Evolutionary conservation across 2,888 invertebrate species (phyloP).

Genomic region (Acheta domesticus): DNA sequence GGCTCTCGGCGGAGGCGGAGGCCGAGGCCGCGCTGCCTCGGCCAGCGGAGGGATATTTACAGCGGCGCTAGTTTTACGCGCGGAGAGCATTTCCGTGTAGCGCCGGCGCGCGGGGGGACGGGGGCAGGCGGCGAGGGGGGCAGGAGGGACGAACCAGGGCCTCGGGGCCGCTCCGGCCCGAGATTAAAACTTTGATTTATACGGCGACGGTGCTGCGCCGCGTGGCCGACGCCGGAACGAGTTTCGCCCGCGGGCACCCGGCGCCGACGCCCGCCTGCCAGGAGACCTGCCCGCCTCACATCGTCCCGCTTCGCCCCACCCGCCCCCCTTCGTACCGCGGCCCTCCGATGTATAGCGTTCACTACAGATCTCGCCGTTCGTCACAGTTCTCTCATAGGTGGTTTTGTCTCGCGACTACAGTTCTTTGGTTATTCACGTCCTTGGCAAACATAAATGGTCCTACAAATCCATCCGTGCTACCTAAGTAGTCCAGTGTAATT

Average conservation of each 20-base stretch:
- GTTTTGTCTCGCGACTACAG: too few species aligned
- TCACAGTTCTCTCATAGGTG: too few species aligned
- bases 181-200: slow-evolving; percentile 39
- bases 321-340: too few species aligned
- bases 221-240: neutral
- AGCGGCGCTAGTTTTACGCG: slow-evolving; percentile 4
- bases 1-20: too few species aligned
- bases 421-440: too few species aligned
- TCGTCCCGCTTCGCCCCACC: neutral
- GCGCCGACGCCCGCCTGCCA: slow-evolving; percentile 10
- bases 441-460: too few species aligned
- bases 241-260: slow-evolving; percentile 20
- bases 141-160: neutral
- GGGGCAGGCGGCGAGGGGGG: neutral
- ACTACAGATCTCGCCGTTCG: too few species aligned
- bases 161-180: slow-evolving; percentile 26
- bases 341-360: too few species aligned
- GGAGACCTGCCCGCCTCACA: neutral
- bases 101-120: neutral
- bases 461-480: too few species aligned
- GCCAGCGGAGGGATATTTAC: neutral
- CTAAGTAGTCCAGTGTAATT: too few species aligned
- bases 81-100: slow-evolving; percentile 20
- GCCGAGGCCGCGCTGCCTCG: neutral
- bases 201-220: slow-evolving; percentile 26